These are phyloP conservation scores for Psilopogon haemacephalus DNA, from an alignment of 2,113 vertebrate genomes.

Conservation along the genomic window DNA sequence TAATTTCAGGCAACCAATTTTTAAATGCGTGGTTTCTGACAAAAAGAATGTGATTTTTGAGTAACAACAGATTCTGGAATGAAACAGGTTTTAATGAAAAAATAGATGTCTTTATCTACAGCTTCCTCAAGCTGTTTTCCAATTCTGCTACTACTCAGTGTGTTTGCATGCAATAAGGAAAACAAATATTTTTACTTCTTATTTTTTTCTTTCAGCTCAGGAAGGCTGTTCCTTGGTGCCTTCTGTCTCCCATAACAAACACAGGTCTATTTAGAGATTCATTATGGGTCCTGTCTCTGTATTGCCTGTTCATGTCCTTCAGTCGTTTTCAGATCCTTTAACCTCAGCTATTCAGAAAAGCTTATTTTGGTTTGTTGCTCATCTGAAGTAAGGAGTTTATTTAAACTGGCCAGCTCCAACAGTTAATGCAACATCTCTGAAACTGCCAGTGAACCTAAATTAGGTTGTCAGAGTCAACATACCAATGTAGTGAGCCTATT, in stretches of 20 bases:
- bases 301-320: background rate
- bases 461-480: conserved; percentile 58
- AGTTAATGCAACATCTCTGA: conserved; percentile 26
- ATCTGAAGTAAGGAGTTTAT: background rate
- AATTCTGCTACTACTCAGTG: background rate
- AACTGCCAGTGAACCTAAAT: conserved; percentile 41
- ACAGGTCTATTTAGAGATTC: background rate
- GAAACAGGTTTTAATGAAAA: background rate
- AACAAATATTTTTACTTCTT: background rate
- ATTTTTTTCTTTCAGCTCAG: background rate
- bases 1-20: background rate
- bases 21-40: background rate
- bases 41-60: background rate
- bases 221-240: background rate
- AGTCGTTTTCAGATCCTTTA: conserved; percentile 15
- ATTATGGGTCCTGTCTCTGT: background rate
- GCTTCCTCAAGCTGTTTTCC: background rate
- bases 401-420: conserved; percentile 11
- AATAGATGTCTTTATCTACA: background rate
- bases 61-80: background rate
- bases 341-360: background rate
- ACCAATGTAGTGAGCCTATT: conserved; percentile 21
- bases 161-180: background rate
- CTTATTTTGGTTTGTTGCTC: background rate
- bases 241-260: background rate